These are phyloP conservation scores for Oxytorus armatus DNA, from an alignment of 2,888 invertebrate species.

Conservation along the genomic window DNA sequence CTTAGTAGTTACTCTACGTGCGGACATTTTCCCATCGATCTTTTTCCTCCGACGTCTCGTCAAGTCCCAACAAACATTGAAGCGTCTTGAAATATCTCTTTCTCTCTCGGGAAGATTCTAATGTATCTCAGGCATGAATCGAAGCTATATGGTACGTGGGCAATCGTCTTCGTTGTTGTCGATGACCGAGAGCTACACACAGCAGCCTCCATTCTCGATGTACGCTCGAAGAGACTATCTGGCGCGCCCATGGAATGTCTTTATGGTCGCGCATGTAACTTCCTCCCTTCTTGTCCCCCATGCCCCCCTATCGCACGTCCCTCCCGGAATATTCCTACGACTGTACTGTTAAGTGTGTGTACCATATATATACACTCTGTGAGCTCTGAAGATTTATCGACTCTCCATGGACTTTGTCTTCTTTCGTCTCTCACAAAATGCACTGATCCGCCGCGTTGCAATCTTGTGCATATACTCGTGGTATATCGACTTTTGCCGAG, in stretches of 20 bases:
- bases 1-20: slow-evolving; percentile 5
- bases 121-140: slow-evolving; percentile 53
- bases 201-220: slow-evolving; percentile 57
- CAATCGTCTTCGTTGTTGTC: slow-evolving; percentile 44
- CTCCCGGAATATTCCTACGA: slow-evolving; percentile 46
- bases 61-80: slow-evolving; percentile 16
- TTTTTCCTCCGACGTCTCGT: slow-evolving; percentile 4
- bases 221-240: slow-evolving; percentile 47
- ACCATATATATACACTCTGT: slow-evolving; percentile 6
- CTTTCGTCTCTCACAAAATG: slow-evolving; percentile 43
- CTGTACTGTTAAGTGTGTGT: slow-evolving; percentile 21
- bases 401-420: slow-evolving; percentile 55
- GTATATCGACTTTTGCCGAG: slow-evolving; percentile 51
- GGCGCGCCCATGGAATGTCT: slow-evolving; percentile 68
- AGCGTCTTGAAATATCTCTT: slow-evolving; percentile 7
- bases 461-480: slow-evolving; percentile 25
- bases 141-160: slow-evolving; percentile 42
- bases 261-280: slow-evolving; percentile 63
- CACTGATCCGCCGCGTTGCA: slow-evolving; percentile 33
- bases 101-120: slow-evolving; percentile 20
- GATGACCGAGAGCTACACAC: slow-evolving; percentile 48
- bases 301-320: not conserved
- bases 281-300: slow-evolving; percentile 19
- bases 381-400: slow-evolving; percentile 61
- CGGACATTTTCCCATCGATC: slow-evolving; percentile 35